Evolutionary conservation across 2,113 vertebrate genomes (phyloP).

Genomic region (Rhegmatorhina hoffmannsi): DNA sequence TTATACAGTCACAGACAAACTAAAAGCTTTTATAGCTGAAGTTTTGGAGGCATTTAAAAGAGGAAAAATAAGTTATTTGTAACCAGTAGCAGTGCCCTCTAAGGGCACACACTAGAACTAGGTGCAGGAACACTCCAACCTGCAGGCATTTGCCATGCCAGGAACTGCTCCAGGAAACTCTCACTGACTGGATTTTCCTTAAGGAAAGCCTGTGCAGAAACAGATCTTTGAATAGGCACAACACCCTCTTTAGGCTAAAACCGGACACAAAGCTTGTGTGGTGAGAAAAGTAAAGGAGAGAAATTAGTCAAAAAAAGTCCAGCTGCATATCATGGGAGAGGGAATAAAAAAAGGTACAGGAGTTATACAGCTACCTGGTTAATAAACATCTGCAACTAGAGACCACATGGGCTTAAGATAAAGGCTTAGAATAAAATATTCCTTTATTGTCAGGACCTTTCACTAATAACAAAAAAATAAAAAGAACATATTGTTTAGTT

Average conservation of each 20-base stretch:
- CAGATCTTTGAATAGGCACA: neutral
- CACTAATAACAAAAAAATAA: neutral
- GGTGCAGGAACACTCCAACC: neutral
- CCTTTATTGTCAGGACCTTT: neutral
- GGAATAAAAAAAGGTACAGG: neutral
- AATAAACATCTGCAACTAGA: accelerated
- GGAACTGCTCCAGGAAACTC: neutral
- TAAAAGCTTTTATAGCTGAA: neutral
- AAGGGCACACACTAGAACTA: neutral
- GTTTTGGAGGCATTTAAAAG: neutral
- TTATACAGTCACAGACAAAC: neutral
- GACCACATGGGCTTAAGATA: neutral
- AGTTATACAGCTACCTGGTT: neutral
- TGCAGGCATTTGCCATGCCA: neutral
- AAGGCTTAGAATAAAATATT: neutral
- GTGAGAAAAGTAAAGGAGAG: neutral
- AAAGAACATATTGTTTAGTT: neutral
- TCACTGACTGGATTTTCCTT: neutral
- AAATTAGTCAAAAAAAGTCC: neutral
- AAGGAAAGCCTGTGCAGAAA: neutral
- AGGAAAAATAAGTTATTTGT: neutral
- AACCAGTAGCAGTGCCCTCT: neutral
- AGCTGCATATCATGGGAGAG: neutral
- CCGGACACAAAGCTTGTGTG: neutral
- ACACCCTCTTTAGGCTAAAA: neutral